phyloP scores from a whole-genome alignment of 1,140 invertebrate genomes.

The Bombus sylvicola region DNA sequence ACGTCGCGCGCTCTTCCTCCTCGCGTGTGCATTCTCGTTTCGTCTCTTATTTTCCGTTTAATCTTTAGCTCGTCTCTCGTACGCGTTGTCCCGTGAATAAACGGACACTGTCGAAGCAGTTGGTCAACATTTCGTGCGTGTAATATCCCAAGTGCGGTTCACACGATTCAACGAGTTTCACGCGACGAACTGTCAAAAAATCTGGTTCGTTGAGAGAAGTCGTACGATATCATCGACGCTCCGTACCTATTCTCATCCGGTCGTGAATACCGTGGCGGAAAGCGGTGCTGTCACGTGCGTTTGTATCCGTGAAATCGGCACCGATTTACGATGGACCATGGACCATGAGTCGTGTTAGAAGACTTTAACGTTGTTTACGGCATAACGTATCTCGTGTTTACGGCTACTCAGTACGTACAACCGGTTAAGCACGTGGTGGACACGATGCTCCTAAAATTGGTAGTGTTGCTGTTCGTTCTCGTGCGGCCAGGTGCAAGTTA shows the following conservation, averaged over 20 bases:
- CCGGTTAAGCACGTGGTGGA: slow-evolving; percentile 60
- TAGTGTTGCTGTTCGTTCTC: slow-evolving; percentile 69
- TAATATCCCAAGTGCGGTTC: background rate
- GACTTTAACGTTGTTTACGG: slow-evolving; percentile 30
- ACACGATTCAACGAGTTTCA: background rate
- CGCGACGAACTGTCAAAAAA: slow-evolving; percentile 59
- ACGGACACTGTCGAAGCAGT: background rate
- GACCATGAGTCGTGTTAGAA: slow-evolving; percentile 32
- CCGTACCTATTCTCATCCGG: background rate
- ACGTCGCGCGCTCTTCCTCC: slow-evolving; percentile 43
- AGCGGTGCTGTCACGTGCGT: slow-evolving; percentile 49
- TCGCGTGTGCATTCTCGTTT: slow-evolving; percentile 44
- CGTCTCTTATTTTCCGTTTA: slow-evolving; percentile 24
- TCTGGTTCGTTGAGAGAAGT: background rate
- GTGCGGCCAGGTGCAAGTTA: slow-evolving; percentile 73
- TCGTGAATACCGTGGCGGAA: slow-evolving; percentile 2
- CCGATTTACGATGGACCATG: slow-evolving; percentile 2
- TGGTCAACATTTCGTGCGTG: background rate
- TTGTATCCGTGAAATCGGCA: slow-evolving; percentile 9
- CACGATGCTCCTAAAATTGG: slow-evolving; percentile 58
- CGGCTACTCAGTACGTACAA: slow-evolving; percentile 31
- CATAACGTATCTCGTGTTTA: slow-evolving; percentile 50
- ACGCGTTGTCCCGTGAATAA: background rate
- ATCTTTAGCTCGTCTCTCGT: background rate
- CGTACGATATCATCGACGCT: background rate